These are phyloP conservation scores for Hermaeophaga mercurialis DNA, from an alignment of 2,888 invertebrate genomes.

Conservation along the genomic window DNA sequence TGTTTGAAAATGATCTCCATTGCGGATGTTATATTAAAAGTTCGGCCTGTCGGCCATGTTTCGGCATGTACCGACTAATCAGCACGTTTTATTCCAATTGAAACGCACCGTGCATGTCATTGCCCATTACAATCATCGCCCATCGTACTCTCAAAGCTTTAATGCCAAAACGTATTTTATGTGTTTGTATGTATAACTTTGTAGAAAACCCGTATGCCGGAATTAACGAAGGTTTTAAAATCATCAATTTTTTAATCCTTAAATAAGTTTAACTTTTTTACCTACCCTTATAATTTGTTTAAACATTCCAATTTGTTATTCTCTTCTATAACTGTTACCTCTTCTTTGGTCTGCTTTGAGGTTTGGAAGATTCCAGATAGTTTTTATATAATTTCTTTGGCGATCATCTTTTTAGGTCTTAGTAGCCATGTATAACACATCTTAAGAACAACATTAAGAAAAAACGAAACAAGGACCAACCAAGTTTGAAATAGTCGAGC, in stretches of 20 bases:
- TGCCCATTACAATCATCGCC: conserved; percentile 56
- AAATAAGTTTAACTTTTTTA: neutral
- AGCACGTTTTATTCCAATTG: conserved; percentile 55
- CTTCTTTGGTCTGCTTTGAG: too few species aligned
- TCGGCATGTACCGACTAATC: conserved; percentile 51
- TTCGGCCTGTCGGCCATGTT: conserved; percentile 49
- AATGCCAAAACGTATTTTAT: conserved; percentile 51
- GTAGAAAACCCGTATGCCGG: neutral
- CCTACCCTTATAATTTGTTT: too few species aligned
- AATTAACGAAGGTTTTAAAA: neutral
- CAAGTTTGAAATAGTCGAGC: too few species aligned
- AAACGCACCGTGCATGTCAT: conserved; percentile 55
- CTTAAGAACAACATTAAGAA: too few species aligned
- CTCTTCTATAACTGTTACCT: too few species aligned
- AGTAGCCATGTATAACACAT: too few species aligned
- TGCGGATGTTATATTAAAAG: conserved; percentile 46
- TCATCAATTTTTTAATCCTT: neutral
- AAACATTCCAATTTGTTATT: too few species aligned
- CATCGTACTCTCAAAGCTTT: conserved; percentile 48
- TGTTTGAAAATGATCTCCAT: conserved; percentile 43
- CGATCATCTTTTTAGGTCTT: too few species aligned
- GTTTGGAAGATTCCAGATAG: too few species aligned
- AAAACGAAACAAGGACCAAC: too few species aligned
- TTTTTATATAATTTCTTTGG: too few species aligned
- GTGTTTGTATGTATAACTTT: conserved; percentile 10